A percentile compares a stretch with the other conserved stretches of the same genome.
phyloP scores from a whole-genome alignment of 2,888 invertebrate species.

The Antitype chi region DNA sequence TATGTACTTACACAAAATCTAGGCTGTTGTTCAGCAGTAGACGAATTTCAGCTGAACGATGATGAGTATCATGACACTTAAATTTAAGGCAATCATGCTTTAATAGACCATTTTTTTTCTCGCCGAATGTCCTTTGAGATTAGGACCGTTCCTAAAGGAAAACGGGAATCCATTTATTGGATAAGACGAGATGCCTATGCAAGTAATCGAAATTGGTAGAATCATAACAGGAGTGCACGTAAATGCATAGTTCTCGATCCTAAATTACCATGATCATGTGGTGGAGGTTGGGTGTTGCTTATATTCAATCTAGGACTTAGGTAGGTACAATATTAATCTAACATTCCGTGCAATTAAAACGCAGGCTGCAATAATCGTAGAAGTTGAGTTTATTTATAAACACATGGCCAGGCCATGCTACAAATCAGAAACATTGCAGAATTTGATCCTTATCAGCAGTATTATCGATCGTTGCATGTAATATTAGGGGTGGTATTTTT shows the following conservation, averaged over 20 bases:
- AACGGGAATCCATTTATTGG: conserved; percentile 23
- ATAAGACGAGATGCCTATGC: neutral
- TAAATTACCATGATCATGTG: neutral
- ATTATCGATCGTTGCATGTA: conserved; percentile 27
- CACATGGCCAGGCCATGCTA: neutral
- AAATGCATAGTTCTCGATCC: neutral
- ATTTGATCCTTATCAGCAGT: conserved; percentile 27
- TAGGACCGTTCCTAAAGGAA: conserved; percentile 7
- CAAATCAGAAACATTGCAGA: neutral
- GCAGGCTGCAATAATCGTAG: neutral
- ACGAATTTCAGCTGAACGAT: conserved; percentile 3
- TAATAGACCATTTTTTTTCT: conserved; percentile 11
- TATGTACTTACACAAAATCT: neutral
- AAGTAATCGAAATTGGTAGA: conserved; percentile 21
- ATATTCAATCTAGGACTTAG: neutral
- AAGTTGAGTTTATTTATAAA: neutral
- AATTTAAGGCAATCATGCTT: conserved; percentile 8
- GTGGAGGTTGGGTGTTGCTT: neutral
- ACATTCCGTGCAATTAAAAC: neutral
- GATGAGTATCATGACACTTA: neutral
- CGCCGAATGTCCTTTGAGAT: conserved; percentile 11
- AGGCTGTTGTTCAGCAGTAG: neutral
- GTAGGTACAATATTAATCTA: neutral
- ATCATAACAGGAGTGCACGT: neutral
- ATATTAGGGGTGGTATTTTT: conserved; percentile 26